Percentiles rank a stretch among this genome's conserved stretches.
These are phyloP conservation scores for Nemapogon koenigi DNA, from an alignment of 2,888 invertebrate species.

Conservation along the genomic window DNA sequence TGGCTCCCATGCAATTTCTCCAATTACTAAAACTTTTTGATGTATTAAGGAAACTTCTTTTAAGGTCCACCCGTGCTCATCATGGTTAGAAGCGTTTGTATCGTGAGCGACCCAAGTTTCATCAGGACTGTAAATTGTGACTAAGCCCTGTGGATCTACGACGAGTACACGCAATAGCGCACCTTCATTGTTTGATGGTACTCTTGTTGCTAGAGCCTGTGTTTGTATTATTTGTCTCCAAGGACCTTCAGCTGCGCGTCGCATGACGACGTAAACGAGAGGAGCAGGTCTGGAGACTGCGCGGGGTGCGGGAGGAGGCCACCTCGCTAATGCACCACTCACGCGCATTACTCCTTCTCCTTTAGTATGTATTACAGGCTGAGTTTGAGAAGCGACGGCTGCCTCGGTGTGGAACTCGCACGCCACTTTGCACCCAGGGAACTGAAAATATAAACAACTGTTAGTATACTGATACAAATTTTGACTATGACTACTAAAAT, in stretches of 20 bases:
- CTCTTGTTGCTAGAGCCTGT: slow-evolving; percentile 67
- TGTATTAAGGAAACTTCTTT: slow-evolving; percentile 75
- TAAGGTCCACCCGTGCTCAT: slow-evolving; percentile 66
- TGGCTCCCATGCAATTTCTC: slow-evolving; percentile 77
- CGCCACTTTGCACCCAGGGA: slow-evolving; percentile 75
- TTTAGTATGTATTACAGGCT: slow-evolving; percentile 74
- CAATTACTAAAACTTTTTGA: slow-evolving; percentile 74
- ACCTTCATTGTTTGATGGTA: slow-evolving; percentile 69
- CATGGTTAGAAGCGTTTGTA: slow-evolving; percentile 53
- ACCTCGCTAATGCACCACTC: slow-evolving; percentile 67
- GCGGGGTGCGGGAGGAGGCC: slow-evolving; percentile 69
- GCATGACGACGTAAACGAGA: slow-evolving; percentile 74
- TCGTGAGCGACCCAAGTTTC: slow-evolving; percentile 66
- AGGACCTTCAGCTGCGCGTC: slow-evolving; percentile 67
- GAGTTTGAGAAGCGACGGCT: slow-evolving; percentile 67
- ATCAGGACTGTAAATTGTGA: slow-evolving; percentile 74
- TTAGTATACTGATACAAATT: not conserved
- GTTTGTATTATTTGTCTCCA: slow-evolving; percentile 74
- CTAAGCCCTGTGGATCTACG: slow-evolving; percentile 73
- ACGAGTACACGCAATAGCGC: slow-evolving; percentile 72
- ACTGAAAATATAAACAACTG: slow-evolving; percentile 52
- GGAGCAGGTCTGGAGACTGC: slow-evolving; percentile 64
- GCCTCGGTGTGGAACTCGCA: slow-evolving; percentile 73
- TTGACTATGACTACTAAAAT: too few relatives aligned
- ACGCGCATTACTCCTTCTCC: slow-evolving; percentile 72